Evolutionary conservation across 2,113 vertebrate genomes (phyloP).

Genomic region (Chlorodrepanis virens): DNA sequence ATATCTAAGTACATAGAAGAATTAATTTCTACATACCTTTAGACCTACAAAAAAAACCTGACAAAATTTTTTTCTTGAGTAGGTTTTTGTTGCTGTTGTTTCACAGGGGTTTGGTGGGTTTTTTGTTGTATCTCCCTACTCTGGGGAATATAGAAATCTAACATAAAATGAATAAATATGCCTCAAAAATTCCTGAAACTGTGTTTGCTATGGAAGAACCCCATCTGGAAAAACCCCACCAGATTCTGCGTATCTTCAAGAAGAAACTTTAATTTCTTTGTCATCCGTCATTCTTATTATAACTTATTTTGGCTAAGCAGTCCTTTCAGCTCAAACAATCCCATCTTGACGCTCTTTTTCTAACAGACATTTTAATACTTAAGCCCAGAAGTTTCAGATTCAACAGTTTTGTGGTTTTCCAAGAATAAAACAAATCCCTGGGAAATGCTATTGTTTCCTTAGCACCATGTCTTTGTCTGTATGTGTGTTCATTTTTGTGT

Average conservation of each 20-base stretch:
- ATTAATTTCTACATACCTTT: not conserved
- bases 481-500: not conserved
- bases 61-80: not conserved
- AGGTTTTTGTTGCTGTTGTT: accelerated
- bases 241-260: not conserved
- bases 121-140: accelerated
- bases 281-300: not conserved
- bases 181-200: not conserved
- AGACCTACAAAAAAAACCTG: not conserved
- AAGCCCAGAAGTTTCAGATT: not conserved
- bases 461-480: accelerated
- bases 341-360: not conserved
- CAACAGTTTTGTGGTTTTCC: not conserved
- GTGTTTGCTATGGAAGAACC: not conserved
- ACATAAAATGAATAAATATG: not conserved
- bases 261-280: not conserved
- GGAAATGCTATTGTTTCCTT: not conserved
- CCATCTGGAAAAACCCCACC: too few species aligned
- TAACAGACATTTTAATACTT: not conserved
- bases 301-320: not conserved
- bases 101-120: not conserved
- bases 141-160: not conserved
- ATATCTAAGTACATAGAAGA: not conserved
- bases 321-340: not conserved
- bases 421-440: not conserved